phyloP scores from a whole-genome alignment of 2,888 invertebrate species.

The Athetis lepigone region DNA sequence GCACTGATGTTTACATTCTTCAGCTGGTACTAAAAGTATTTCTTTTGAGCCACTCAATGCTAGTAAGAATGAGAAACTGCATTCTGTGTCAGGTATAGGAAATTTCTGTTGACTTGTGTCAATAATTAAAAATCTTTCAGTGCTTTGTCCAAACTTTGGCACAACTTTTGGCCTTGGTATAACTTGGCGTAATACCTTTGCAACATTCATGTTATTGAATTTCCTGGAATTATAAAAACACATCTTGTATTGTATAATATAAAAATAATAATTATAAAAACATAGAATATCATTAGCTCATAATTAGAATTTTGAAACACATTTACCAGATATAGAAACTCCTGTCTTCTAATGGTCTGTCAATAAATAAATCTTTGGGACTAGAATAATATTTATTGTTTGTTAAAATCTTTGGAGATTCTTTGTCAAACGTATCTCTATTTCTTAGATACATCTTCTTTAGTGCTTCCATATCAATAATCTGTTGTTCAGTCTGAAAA shows the following conservation, averaged over 20 bases:
- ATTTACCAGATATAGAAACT: slow-evolving; percentile 80
- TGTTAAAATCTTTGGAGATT: slow-evolving; percentile 91
- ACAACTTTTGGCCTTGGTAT: slow-evolving; percentile 94
- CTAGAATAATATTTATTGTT: slow-evolving; percentile 79
- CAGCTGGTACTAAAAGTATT: slow-evolving; percentile 94
- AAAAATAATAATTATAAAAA: not conserved
- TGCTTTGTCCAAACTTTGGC: slow-evolving; percentile 93
- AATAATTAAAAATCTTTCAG: slow-evolving; percentile 95
- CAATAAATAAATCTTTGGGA: slow-evolving; percentile 81
- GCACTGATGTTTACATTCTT: slow-evolving; percentile 94
- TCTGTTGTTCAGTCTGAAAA: slow-evolving; percentile 90
- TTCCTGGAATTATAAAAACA: slow-evolving; percentile 89
- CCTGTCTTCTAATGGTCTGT: slow-evolving; percentile 63
- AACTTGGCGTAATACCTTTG: slow-evolving; percentile 92
- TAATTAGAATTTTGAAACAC: not conserved
- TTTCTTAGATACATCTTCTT: slow-evolving; percentile 91
- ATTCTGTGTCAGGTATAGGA: slow-evolving; percentile 94
- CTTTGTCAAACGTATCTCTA: slow-evolving; percentile 91
- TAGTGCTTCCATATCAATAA: slow-evolving; percentile 89
- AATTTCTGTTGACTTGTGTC: slow-evolving; percentile 92
- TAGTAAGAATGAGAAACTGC: slow-evolving; percentile 94
- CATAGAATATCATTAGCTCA: no score
- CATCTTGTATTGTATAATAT: not conserved
- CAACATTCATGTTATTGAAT: slow-evolving; percentile 94
- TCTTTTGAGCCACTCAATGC: slow-evolving; percentile 94